Base-by-base conservation (phyloP, 1,140 invertebrate species). In the Chironomus tepperi region DNA sequence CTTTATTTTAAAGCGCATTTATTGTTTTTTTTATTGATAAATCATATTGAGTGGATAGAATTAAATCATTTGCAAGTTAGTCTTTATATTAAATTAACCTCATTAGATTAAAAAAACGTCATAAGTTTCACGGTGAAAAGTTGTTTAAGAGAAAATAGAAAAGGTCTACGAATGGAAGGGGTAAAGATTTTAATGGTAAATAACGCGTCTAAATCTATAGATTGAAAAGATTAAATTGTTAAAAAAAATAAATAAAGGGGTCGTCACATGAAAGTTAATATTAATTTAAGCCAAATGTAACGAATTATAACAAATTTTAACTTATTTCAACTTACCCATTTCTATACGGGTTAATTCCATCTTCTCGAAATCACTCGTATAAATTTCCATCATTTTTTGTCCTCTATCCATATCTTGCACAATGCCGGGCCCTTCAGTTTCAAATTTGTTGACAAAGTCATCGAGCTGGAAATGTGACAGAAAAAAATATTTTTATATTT, bases 361-460 rank as follows among this genome's bases (percentile, higher is more conserved):
- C 67, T 89, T 84, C 8, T 85, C 84, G 73, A 95, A 89, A 76
- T 88, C 83, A 77, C 88, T 86, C 6, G 83, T 83, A 79, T 90
- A 96, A 74, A 89, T 87, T 78, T 90, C 87, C 87, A 93, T 89
- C 42, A 91, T 84, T 10, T 84, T 77, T 12, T 89, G 76, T 76
- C 93, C 94, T 75, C 82, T 82, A 57, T 96, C 91, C 76, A 96
- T 83, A 81, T 95, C 86, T 12, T 88, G 83, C 0, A 88, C 90
- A 42, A 94, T 90, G 5, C 88, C 91, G 0, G 94, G 94, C 0
- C 94, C 94, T 77, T 91, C 86, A 0, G 78, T 79, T 75, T 90
- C 85, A 79, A 92, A 96, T 79, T 89, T 87, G 75, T 89, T 86
- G 0, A 90, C 84, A 80, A 96, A 95, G 0, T 86, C 83, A 8